A percentile compares a stretch with the other conserved stretches of the same genome.
Conservation (phyloP, 2,888 invertebrate genomes). For the Sesia apiformis region DNA sequence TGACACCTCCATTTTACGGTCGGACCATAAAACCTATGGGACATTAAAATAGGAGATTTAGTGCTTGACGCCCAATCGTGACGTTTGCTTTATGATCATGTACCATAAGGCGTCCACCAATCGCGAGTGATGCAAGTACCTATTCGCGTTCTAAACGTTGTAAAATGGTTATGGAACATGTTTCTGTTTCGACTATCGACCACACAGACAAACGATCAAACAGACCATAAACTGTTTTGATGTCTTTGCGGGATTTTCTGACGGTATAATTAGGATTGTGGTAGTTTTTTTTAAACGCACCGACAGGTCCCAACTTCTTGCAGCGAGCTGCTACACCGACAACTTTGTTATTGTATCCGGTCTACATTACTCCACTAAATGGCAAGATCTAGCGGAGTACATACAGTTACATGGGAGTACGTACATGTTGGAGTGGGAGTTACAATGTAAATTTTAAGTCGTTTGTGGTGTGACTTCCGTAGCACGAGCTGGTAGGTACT, state of each 20-base stretch:
- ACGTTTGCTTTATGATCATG: conserved; percentile 40
- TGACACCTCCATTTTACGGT: conserved; percentile 62
- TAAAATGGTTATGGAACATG: background rate
- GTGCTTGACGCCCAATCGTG: conserved; percentile 48
- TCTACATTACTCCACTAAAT: too few species aligned
- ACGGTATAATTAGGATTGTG: too few species aligned
- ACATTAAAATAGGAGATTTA: conserved; percentile 55
- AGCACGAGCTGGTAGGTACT: too few species aligned
- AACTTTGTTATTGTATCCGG: too few species aligned
- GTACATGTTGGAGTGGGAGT: too few species aligned
- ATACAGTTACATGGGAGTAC: too few species aligned
- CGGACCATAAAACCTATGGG: conserved; percentile 34
- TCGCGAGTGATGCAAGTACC: conserved; percentile 31
- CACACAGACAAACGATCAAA: background rate
- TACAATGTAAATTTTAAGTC: too few species aligned
- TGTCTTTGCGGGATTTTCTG: background rate
- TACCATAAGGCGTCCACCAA: conserved; percentile 46
- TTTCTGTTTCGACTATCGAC: background rate
- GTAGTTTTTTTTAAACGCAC: too few species aligned
- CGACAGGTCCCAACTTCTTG: too few species aligned
- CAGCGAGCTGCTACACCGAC: too few species aligned
- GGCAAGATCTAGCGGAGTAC: too few species aligned
- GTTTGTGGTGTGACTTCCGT: too few species aligned
- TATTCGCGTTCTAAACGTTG: background rate
- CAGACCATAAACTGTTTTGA: background rate